phyloP scores from a whole-genome alignment of 1,140 invertebrate species.

The Holcopasites calliopsidis region DNA sequence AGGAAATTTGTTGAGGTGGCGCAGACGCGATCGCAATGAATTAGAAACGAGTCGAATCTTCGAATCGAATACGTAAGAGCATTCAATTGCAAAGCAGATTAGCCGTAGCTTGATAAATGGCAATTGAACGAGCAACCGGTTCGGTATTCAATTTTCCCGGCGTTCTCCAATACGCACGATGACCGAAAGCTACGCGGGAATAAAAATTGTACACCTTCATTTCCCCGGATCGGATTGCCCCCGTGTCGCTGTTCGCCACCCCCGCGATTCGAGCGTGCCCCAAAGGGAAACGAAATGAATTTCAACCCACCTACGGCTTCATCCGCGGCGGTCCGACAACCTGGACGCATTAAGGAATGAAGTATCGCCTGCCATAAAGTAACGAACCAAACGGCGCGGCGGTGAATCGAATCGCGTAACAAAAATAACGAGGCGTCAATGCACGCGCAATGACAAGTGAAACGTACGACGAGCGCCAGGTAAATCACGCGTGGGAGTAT shows the following conservation, averaged over 20 bases:
- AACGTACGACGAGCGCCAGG: not conserved
- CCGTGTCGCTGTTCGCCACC: too few relatives aligned
- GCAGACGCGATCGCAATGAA: conserved; percentile 2
- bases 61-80: not conserved
- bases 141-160: not conserved
- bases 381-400: not conserved
- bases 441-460: conserved; percentile 29
- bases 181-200: not conserved
- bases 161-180: not conserved
- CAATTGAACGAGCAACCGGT: not conserved
- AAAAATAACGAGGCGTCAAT: conserved; percentile 18
- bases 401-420: not conserved
- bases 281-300: not conserved
- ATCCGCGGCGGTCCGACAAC: too few relatives aligned
- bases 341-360: not conserved
- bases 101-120: conserved; percentile 24
- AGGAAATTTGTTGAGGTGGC: conserved; percentile 32
- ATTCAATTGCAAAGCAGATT: conserved; percentile 24
- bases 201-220: conserved; percentile 13
- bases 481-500: conserved; percentile 36
- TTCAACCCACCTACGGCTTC: too few relatives aligned
- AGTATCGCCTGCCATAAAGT: not conserved
- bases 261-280: not conserved
- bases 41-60: not conserved
- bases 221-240: conserved; percentile 8